Base-by-base conservation (phyloP, 2,888 invertebrate genomes). In the Ectemnius continuus region DNA sequence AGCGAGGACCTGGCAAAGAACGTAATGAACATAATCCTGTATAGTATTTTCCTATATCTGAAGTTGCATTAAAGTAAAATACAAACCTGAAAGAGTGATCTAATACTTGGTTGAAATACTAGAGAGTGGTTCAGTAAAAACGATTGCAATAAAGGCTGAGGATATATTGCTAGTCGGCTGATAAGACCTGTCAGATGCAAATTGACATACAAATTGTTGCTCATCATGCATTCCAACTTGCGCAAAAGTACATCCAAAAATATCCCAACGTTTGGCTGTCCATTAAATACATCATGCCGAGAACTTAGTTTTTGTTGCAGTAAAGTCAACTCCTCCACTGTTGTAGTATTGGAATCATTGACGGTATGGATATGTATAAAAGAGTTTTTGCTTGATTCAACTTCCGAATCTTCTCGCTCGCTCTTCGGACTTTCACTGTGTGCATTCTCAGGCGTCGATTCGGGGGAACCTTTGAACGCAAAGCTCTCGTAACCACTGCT, bases 21-120 rank as follows among this genome's bases (percentile, higher is more conserved):
- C 23, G 23, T 23, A n/a, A n/a, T n/a, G n/a, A n/a, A n/a, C n/a
- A n/a, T n/a, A n/a, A n/a, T 23, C 3, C 23, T 23, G 23, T 23
- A 23, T 2, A 23, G 23, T 23, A 23, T 23, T 23, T 23, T 23
- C 2, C 23, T 23, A 23, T 23, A 23, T 23, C 3, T 2, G 23
- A 23, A 23, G 13, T 16, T 52, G 6, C 13, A 0, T 52, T 52
- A 16, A 16, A 52, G 11, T 16, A 36, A 36, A 36, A 8, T 8
- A 36, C 89, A 90, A 89, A 97, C 98, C 94, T 98, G 98, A 91
- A 96, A 96, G 78, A 98, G 93, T 3, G 97, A 97, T 88, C 97
- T 96, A 88, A 98, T 96, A 87, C 96, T 96, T 1, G 98, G 97
- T 89, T 97, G 97, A 87, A 97, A 94, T 82, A 96, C 95, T 84